Conservation (phyloP, 2,113 vertebrate species). For the Embiotoca jacksoni region DNA sequence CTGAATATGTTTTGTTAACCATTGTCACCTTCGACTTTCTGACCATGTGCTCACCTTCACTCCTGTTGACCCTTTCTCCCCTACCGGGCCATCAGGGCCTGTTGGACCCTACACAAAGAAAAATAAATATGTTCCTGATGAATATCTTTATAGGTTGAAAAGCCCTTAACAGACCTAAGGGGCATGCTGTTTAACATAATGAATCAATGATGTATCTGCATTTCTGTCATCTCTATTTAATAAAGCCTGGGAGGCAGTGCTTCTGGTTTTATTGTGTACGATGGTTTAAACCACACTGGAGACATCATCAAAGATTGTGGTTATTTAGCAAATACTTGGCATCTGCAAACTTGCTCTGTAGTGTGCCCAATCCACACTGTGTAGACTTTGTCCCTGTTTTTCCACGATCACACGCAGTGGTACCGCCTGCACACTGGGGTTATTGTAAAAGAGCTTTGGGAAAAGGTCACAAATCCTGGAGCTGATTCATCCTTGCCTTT, state of each 20-base stretch:
- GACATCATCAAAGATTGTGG: slow-evolving; percentile 34
- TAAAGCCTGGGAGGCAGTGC: slow-evolving; percentile 20
- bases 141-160: slow-evolving; percentile 19
- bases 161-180: slow-evolving; percentile 22
- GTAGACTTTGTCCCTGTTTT: slow-evolving; percentile 42
- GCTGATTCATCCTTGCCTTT: slow-evolving; percentile 55
- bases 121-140: slow-evolving; percentile 25
- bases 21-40: slow-evolving; percentile 2
- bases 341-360: background rate
- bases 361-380: slow-evolving; percentile 32
- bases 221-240: slow-evolving; percentile 18
- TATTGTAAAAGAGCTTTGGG: slow-evolving; percentile 33
- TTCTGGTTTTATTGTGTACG: slow-evolving; percentile 15
- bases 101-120: slow-evolving; percentile 86
- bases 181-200: slow-evolving; percentile 27
- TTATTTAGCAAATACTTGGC: slow-evolving; percentile 50
- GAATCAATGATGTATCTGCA: slow-evolving; percentile 42
- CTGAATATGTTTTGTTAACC: background rate
- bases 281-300: slow-evolving; percentile 19
- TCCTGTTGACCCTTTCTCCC: slow-evolving; percentile 87
- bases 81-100: slow-evolving; percentile 90
- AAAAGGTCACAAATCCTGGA: slow-evolving; percentile 50
- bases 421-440: slow-evolving; percentile 38
- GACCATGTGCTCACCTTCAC: slow-evolving; percentile 84
- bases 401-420: slow-evolving; percentile 30